These are phyloP conservation scores for Pipa parva DNA, from an alignment of 2,113 vertebrate species.

Conservation along the genomic window DNA sequence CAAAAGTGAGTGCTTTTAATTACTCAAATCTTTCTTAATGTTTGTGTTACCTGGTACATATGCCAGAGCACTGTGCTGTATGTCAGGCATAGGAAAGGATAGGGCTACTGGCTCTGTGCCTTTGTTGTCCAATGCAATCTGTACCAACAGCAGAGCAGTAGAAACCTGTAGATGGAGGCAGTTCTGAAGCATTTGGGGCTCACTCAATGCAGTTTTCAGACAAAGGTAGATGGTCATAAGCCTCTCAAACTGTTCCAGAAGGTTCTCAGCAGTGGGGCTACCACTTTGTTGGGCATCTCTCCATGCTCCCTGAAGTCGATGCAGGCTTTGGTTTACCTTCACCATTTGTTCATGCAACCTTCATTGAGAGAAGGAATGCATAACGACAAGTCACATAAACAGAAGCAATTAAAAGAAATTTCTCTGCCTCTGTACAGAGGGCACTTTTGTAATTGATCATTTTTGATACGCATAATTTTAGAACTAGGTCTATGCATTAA, in stretches of 20 bases:
- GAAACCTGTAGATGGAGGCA: constrained; percentile 93
- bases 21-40: too few species aligned
- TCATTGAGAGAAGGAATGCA: not conserved
- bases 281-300: constrained; percentile 87
- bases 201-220: constrained; percentile 86
- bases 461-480: too few species aligned
- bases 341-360: constrained; percentile 98
- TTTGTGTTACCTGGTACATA: constrained; percentile 89
- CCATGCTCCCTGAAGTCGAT: constrained; percentile 91
- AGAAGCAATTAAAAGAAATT: too few species aligned
- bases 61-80: constrained; percentile 74
- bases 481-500: too few species aligned
- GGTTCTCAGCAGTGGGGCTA: constrained; percentile 76
- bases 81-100: constrained; percentile 75
- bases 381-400: too few species aligned
- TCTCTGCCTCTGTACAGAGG: too few species aligned
- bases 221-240: constrained; percentile 96
- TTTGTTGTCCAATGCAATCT: constrained; percentile 78
- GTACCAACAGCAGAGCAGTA: constrained; percentile 84
- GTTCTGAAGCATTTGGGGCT: constrained; percentile 89
- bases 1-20: too few species aligned
- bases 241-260: constrained; percentile 93
- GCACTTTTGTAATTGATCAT: too few species aligned
- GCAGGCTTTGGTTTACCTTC: constrained; percentile 96
- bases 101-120: constrained; percentile 77